Evolutionary conservation across 2,888 invertebrate genomes (phyloP), one percentile per base, ranked within the genome.

Genomic region (Crematogaster levior): DNA sequence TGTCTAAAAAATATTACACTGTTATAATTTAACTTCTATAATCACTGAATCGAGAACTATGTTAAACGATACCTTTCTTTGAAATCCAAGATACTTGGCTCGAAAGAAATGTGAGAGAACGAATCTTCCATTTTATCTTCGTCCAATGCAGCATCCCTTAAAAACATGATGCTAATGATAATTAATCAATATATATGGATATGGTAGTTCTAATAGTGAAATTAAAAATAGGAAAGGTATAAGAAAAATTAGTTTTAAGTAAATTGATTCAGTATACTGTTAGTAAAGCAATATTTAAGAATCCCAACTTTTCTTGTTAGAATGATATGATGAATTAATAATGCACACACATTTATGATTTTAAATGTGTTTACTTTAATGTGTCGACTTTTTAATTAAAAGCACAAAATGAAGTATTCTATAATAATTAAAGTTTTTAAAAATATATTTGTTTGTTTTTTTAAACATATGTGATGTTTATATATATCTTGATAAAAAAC

Each of bases 61-160:
- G 74, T 70, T 72, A 74, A 77, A 60, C n/a, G 79, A 24, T 51
- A 75, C 97, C 96, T 96, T 93, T 96, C 96, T 94, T 96, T 96
- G 94, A 97, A 97, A 95, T 97, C 96, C 92, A 97, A 95, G 93
- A 96, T 94, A 90, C 96, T 96, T 88, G 97, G 97, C 93, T 96
- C 96, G 94, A 97, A 96, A 92, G 95, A 95, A 88, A 96, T 93
- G 85, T 95, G 94, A 86, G 95, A 93, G 90, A 95, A 94, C 83
- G 94, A 91, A 87, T 95, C 93, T 88, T 93, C 92, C 80, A 89
- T 84, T 83, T 92, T 92, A 86, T 93, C 92, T 60, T 93, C 91
- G 74, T 93, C 92, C 72, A 86, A 83, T 85, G 84, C 65, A 65
- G 91, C 61, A 81, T 93, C 92, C 91, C 93, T 93, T 90, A 81